phyloP scores from a whole-genome alignment of 1,140 invertebrate genomes.

The Aricia agestis region DNA sequence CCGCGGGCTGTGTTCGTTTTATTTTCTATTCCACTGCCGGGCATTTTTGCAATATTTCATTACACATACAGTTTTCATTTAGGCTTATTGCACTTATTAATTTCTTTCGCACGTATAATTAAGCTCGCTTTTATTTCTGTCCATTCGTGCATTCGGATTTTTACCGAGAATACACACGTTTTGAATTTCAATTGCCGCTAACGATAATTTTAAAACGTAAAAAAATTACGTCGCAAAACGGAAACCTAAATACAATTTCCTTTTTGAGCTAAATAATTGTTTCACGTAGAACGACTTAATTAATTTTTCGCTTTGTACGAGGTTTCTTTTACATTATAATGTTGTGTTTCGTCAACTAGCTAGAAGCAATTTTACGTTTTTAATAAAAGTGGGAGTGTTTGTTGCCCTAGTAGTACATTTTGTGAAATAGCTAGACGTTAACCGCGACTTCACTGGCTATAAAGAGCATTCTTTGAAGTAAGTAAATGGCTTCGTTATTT shows the following conservation, averaged over 20 bases:
- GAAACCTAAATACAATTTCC: slow-evolving; percentile 11
- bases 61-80: slow-evolving; percentile 12
- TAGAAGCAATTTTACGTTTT: background rate
- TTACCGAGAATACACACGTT: slow-evolving; percentile 14
- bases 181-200: slow-evolving; percentile 6
- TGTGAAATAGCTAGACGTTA: background rate
- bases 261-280: slow-evolving; percentile 5
- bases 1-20: background rate
- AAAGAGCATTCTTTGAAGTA: background rate
- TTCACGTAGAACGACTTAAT: slow-evolving; percentile 9
- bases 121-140: slow-evolving; percentile 3
- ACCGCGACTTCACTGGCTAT: background rate
- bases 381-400: background rate
- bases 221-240: background rate
- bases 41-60: slow-evolving; percentile 12
- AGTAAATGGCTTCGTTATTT: slow-evolving; percentile 2
- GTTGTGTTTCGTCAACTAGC: background rate
- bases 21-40: background rate
- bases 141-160: slow-evolving; percentile 2
- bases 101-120: slow-evolving; percentile 4
- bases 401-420: background rate
- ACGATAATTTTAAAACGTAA: slow-evolving; percentile 14
- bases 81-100: slow-evolving; percentile 2
- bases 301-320: slow-evolving; percentile 4
- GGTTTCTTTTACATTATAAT: background rate